Percentiles rank a stretch among this genome's conserved stretches.
Evolutionary conservation across 2,113 vertebrate species (phyloP).

Genomic region (Sander vitreus): DNA sequence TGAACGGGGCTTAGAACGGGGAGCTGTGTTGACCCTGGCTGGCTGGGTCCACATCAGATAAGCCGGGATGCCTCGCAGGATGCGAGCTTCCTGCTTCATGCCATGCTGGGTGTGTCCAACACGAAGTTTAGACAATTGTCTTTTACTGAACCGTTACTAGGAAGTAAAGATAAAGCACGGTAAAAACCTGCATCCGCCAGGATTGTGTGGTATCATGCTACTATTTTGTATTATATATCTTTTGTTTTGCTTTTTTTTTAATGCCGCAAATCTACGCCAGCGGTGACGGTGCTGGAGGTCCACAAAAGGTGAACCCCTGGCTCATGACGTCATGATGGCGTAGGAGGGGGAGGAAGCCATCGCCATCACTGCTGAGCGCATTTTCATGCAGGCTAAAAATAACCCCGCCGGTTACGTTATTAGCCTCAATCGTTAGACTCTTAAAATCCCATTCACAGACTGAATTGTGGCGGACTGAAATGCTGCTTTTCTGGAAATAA

Average conservation of each 20-base stretch:
- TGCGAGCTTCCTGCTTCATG: neutral
- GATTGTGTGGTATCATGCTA: neutral
- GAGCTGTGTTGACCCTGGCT: constrained; percentile 15
- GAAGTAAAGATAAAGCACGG: constrained; percentile 11
- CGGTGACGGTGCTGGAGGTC: constrained; percentile 43
- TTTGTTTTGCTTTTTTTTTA: neutral
- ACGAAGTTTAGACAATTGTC: constrained; percentile 46
- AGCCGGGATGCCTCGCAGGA: neutral
- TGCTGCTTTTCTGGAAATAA: neutral
- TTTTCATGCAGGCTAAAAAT: constrained; percentile 74
- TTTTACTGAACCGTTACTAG: neutral
- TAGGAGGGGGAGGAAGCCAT: constrained; percentile 68
- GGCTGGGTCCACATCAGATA: constrained; percentile 17
- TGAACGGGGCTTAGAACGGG: neutral
- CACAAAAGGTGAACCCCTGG: constrained; percentile 78
- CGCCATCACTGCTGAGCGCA: constrained; percentile 67
- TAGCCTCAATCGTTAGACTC: constrained; percentile 38
- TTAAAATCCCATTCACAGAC: constrained; percentile 10
- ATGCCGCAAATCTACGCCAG: neutral
- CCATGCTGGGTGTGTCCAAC: constrained; percentile 51
- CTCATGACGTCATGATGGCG: constrained; percentile 70
- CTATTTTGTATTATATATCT: neutral
- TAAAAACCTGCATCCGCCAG: too few species aligned
- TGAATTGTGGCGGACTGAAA: neutral
- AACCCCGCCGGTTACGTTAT: constrained; percentile 63